phyloP scores from a whole-genome alignment of 2,797 vertebrate genomes.

The Phaenicophaeus curvirostris region DNA sequence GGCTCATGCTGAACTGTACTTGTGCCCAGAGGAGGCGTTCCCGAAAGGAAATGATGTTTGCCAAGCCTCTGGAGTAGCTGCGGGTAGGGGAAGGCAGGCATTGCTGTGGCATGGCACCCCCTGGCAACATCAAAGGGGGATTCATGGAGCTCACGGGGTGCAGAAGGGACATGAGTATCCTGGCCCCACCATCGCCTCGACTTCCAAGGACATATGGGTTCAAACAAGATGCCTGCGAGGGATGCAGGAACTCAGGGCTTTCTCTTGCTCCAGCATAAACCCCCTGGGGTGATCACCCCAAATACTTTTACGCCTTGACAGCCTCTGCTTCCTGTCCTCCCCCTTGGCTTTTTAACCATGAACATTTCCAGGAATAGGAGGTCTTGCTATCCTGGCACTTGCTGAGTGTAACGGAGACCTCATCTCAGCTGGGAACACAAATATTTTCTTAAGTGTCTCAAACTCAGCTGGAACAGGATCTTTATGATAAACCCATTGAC shows the following conservation, averaged over 20 bases:
- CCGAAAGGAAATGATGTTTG: background rate
- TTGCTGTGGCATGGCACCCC: background rate
- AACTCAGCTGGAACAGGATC: background rate
- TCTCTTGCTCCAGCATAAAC: background rate
- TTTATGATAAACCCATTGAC: background rate
- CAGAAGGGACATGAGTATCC: background rate
- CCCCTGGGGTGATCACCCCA: background rate
- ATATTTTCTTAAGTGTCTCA: slow-evolving; percentile 30
- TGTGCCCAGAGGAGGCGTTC: background rate
- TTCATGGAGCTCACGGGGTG: background rate
- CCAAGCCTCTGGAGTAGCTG: background rate
- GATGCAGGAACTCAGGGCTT: background rate
- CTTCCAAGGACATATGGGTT: rapidly evolving
- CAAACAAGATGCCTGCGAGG: background rate
- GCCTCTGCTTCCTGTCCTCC: background rate
- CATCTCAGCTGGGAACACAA: slow-evolving; percentile 10
- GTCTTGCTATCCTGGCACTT: background rate
- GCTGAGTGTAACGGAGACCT: background rate
- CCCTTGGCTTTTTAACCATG: background rate
- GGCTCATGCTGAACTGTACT: background rate
- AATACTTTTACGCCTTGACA: background rate
- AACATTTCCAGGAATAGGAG: background rate
- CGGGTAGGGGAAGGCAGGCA: background rate
- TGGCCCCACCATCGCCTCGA: background rate
- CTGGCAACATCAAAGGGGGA: background rate